Percentiles rank a stretch among this genome's conserved stretches.
phyloP scores from a whole-genome alignment of 2,113 vertebrate species.

The Hemichromis elongatus region DNA sequence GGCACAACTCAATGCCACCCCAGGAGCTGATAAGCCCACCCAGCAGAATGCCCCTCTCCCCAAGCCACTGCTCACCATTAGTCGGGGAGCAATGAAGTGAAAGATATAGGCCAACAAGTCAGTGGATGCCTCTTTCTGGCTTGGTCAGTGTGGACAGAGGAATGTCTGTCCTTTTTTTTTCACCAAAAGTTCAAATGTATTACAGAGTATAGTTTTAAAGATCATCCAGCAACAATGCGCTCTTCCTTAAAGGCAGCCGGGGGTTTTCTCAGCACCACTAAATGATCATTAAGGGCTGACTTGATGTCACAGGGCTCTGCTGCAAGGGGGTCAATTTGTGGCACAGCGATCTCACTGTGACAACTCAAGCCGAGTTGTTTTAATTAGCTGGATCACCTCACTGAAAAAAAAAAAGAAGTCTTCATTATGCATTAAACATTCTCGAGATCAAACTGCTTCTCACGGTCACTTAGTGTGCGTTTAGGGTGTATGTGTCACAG shows the following conservation, averaged over 20 bases:
- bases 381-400: slow-evolving; percentile 50
- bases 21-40: slow-evolving; percentile 67
- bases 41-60: slow-evolving; percentile 38
- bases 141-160: not conserved
- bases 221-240: not conserved
- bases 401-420: not conserved
- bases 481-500: not conserved
- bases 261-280: not conserved
- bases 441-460: not conserved
- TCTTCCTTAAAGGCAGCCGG: not conserved
- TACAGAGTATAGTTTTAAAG: not conserved
- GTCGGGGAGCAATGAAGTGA: slow-evolving; percentile 45
- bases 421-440: slow-evolving; percentile 8
- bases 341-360: slow-evolving; percentile 31
- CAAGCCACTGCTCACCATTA: slow-evolving; percentile 55
- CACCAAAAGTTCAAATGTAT: not conserved
- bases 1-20: slow-evolving; percentile 63
- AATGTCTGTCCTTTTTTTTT: not conserved
- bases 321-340: slow-evolving; percentile 26
- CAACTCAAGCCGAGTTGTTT: slow-evolving; percentile 54
- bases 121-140: not conserved
- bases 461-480: not conserved
- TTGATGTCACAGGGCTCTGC: not conserved
- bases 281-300: slow-evolving; percentile 31
- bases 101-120: slow-evolving; percentile 38